Evolutionary conservation across 1,140 invertebrate species (phyloP).

Genomic region (Druon quercuslanigerum): DNA sequence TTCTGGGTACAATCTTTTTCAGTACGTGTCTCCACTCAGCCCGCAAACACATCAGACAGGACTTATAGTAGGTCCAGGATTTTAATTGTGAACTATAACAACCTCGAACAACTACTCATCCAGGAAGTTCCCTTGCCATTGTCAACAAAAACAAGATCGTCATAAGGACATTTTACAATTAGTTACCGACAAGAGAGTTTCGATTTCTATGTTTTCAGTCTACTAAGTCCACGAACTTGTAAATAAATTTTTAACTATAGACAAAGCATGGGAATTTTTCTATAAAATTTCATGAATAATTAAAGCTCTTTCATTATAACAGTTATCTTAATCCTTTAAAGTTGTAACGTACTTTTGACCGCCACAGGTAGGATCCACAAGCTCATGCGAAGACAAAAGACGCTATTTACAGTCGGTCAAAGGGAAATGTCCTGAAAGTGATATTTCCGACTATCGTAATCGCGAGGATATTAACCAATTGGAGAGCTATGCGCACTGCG

Average conservation of each 20-base stretch:
- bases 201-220: slow-evolving; percentile 51
- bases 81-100: slow-evolving; percentile 29
- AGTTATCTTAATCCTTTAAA: too few species aligned
- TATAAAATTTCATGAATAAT: slow-evolving; percentile 55
- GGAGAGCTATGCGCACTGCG: slow-evolving; percentile 40
- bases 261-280: slow-evolving; percentile 23
- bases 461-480: too few species aligned
- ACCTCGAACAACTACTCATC: slow-evolving; percentile 39
- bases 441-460: slow-evolving; percentile 42
- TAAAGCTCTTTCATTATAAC: slow-evolving; percentile 44
- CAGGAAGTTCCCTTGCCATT: slow-evolving; percentile 37
- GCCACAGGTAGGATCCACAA: slow-evolving; percentile 35
- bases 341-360: too few species aligned
- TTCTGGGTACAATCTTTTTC: slow-evolving; percentile 37
- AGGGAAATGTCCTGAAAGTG: slow-evolving; percentile 55
- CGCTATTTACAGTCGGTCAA: slow-evolving; percentile 34
- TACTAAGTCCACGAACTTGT: background rate
- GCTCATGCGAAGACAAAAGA: slow-evolving; percentile 57
- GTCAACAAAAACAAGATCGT: slow-evolving; percentile 48
- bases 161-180: slow-evolving; percentile 31
- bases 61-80: slow-evolving; percentile 6
- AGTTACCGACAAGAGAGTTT: background rate
- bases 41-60: slow-evolving; percentile 9
- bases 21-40: slow-evolving; percentile 31
- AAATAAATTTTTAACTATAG: too few species aligned